Conservation (phyloP, 92 coral and sea anemone genomes). For the Umimayanthus kanabou region DNA sequence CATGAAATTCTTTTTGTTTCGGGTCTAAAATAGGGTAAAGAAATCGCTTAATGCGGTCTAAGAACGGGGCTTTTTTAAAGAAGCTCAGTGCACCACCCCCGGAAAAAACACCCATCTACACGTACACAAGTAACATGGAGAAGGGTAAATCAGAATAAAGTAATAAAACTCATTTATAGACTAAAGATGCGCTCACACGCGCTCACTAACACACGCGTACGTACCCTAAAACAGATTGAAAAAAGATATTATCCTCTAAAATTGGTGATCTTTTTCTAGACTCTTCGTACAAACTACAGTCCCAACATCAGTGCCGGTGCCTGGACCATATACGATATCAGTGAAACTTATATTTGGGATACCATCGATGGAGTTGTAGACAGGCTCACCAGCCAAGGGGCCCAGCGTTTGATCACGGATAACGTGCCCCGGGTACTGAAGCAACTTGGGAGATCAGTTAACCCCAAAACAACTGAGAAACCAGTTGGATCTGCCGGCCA, state of each 20-base stretch:
- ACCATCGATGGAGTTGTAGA: constrained; percentile 61
- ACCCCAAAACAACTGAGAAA: constrained; percentile 5
- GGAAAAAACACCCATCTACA: background rate
- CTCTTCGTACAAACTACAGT: constrained; percentile 67
- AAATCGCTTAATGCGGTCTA: too few species aligned
- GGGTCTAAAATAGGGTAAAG: too few species aligned
- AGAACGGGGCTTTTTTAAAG: too few species aligned
- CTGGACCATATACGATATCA: constrained; percentile 77
- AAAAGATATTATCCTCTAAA: background rate
- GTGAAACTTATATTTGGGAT: constrained; percentile 37
- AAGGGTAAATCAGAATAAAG: too few species aligned
- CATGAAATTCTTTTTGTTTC: too few species aligned
- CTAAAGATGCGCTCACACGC: background rate
- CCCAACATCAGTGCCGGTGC: constrained; percentile 84
- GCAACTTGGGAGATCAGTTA: constrained; percentile 63
- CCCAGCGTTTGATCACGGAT: constrained; percentile 82
- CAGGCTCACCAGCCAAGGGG: constrained; percentile 66
- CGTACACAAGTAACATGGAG: background rate
- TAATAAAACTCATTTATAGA: too few species aligned
- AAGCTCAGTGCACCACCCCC: too few species aligned
- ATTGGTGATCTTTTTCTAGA: constrained; percentile 15
- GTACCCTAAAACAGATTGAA: background rate
- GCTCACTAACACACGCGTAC: background rate
- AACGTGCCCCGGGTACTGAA: constrained; percentile 70
- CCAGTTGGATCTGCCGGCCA: constrained; percentile 21